Percentiles rank a stretch among this genome's conserved stretches.
These are phyloP conservation scores for Heliconius erato DNA, from an alignment of 2,888 invertebrate species.

Conservation along the genomic window DNA sequence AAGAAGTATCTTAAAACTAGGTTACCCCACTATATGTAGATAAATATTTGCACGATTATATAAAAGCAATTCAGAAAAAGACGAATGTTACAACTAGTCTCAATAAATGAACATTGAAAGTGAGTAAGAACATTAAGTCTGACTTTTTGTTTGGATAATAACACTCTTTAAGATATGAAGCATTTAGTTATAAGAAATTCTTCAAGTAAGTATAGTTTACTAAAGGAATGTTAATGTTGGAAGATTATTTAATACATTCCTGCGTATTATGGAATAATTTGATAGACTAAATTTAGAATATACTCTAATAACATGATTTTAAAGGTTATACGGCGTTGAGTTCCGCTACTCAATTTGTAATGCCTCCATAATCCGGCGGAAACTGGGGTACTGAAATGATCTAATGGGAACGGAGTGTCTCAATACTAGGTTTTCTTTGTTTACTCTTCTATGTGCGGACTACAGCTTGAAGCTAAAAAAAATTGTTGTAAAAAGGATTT, in stretches of 20 bases:
- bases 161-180: slow-evolving; percentile 25
- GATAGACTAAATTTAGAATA: background rate
- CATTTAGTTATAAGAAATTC: slow-evolving; percentile 55
- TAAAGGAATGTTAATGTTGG: slow-evolving; percentile 45
- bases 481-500: too few relatives aligned
- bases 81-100: background rate
- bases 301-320: slow-evolving; percentile 15
- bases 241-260: slow-evolving; percentile 59
- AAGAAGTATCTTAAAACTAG: too few relatives aligned
- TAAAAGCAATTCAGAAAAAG: background rate
- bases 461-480: too few relatives aligned
- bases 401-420: too few relatives aligned
- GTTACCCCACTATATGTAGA: too few relatives aligned
- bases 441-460: too few relatives aligned
- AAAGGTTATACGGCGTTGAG: background rate
- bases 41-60: too few relatives aligned
- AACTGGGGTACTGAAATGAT: too few relatives aligned
- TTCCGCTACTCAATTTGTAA: too few relatives aligned
- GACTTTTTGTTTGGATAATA: slow-evolving; percentile 31
- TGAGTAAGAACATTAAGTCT: slow-evolving; percentile 5
- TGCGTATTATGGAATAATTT: slow-evolving; percentile 52
- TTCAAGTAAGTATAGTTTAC: slow-evolving; percentile 65
- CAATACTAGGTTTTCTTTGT: too few relatives aligned
- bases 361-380: too few relatives aligned
- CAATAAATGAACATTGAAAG: slow-evolving; percentile 24